phyloP scores from a whole-genome alignment of 2,797 vertebrate species.

The Dicrostonyx torquatus region DNA sequence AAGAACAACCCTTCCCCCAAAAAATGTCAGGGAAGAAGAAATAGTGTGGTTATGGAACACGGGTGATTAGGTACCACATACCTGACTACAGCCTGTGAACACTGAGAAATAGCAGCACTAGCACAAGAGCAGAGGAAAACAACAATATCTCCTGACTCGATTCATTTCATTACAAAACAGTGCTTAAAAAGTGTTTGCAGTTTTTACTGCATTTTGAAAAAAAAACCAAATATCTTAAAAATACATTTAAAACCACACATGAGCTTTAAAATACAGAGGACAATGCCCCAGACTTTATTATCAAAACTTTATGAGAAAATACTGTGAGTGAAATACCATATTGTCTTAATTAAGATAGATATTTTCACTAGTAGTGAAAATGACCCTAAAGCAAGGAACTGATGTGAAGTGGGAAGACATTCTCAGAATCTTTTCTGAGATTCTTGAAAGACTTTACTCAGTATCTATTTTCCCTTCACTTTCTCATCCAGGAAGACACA shows the following conservation, averaged over 20 bases:
- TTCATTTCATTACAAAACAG: neutral
- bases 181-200: neutral
- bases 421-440: neutral
- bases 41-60: constrained; percentile 6
- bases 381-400: neutral
- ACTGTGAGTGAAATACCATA: neutral
- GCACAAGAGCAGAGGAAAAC: neutral
- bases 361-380: constrained; percentile 9
- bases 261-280: neutral
- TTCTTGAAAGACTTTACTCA: neutral
- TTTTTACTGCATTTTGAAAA: neutral
- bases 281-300: neutral
- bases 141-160: neutral
- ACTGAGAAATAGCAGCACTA: neutral
- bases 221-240: constrained; percentile 9
- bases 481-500: neutral
- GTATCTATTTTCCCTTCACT: neutral
- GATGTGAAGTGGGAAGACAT: neutral
- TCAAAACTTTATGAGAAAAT: neutral
- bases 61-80: neutral
- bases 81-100: neutral
- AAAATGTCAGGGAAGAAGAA: constrained; percentile 12
- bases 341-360: neutral
- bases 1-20: constrained; percentile 37
- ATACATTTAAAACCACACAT: neutral